These are phyloP conservation scores for Cistogaster globosa DNA, from an alignment of 2,888 invertebrate species.

Conservation along the genomic window DNA sequence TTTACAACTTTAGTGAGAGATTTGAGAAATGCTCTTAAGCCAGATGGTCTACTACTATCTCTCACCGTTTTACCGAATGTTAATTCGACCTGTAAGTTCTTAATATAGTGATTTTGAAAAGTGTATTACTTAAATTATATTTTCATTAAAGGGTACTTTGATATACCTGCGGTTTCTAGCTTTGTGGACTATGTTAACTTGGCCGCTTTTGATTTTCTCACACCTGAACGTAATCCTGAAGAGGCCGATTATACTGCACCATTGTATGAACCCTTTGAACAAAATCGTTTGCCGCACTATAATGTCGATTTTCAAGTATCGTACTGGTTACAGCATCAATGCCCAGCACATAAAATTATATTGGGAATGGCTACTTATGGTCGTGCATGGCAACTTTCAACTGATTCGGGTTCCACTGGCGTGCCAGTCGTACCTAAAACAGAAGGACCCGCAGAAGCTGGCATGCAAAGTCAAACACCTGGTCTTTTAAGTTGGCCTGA, in stretches of 20 bases:
- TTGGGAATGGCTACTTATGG: constrained; percentile 89
- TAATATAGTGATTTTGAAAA: neutral
- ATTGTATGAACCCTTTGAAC: constrained; percentile 87
- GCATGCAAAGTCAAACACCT: constrained; percentile 87
- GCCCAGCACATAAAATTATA: constrained; percentile 87
- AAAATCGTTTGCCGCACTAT: constrained; percentile 85
- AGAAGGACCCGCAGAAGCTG: constrained; percentile 88
- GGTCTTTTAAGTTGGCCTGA: constrained; percentile 91
- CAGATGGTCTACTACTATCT: constrained; percentile 87
- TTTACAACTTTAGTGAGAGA: constrained; percentile 91
- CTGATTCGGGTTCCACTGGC: constrained; percentile 89
- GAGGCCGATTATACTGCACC: constrained; percentile 91
- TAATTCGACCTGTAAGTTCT: constrained; percentile 87
- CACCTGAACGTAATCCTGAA: constrained; percentile 89
- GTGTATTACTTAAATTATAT: neutral
- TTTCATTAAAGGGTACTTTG: constrained; percentile 87
- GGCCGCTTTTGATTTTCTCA: constrained; percentile 90
- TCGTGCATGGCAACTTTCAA: constrained; percentile 90
- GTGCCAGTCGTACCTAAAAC: constrained; percentile 88
- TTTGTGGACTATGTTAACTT: constrained; percentile 91
- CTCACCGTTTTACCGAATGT: constrained; percentile 91
- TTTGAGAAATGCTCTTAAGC: constrained; percentile 87
- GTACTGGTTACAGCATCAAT: constrained; percentile 85
- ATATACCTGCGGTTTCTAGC: constrained; percentile 88
- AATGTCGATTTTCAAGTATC: constrained; percentile 88